phyloP scores from a whole-genome alignment of 2,888 invertebrate species.

The Plebejus argus region DNA sequence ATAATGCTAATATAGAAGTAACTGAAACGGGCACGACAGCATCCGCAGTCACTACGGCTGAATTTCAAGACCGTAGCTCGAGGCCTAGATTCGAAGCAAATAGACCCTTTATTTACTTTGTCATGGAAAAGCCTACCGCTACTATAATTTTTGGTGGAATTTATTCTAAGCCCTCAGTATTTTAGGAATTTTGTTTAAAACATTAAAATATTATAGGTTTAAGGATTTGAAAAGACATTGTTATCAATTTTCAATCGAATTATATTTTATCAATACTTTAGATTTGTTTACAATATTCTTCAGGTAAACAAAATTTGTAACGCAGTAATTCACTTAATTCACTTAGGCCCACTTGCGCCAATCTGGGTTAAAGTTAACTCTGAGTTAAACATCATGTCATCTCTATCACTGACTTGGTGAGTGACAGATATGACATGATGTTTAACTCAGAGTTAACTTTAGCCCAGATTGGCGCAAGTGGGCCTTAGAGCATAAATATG shows the following conservation, averaged over 20 bases:
- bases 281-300: background rate
- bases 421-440: background rate
- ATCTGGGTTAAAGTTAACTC: too few species aligned
- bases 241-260: background rate
- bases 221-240: too few species aligned
- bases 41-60: constrained; percentile 79
- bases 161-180: constrained; percentile 69
- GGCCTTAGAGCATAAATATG: too few species aligned
- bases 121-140: constrained; percentile 83
- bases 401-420: too few species aligned
- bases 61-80: constrained; percentile 76
- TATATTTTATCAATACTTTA: background rate
- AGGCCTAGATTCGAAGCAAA: constrained; percentile 83
- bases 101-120: constrained; percentile 84
- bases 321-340: background rate
- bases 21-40: constrained; percentile 88
- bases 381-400: too few species aligned
- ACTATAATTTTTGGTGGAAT: constrained; percentile 84
- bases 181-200: constrained; percentile 46
- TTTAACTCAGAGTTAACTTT: too few species aligned
- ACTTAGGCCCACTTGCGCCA: too few species aligned
- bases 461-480: too few species aligned
- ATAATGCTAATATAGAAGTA: constrained; percentile 87
- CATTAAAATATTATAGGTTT: background rate
- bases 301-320: background rate